Evolutionary conservation across 2,888 invertebrate species (phyloP), one percentile per base, ranked within the genome.

Genomic region (Lypha dubia): DNA sequence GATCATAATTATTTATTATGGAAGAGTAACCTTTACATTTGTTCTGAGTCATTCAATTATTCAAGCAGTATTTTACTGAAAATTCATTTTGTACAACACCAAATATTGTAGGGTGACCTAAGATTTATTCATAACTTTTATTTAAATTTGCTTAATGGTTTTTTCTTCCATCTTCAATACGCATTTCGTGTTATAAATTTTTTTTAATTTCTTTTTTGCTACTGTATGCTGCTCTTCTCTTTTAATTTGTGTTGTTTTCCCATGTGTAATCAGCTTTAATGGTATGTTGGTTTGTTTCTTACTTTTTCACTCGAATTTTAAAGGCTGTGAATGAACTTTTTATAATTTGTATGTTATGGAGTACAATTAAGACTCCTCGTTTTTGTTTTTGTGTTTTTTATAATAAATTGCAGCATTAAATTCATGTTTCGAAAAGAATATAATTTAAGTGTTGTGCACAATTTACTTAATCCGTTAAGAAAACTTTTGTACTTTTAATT

Each of bases 311-410:
- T 51, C 20, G 24, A 73, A 74, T 41, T 65, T 38, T 60, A 13
- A 62, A 62, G 56, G 38, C 63, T 79, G 53, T 51, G 24, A 83
- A 75, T 51, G 24, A 83, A 75, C 74, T 70, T 60, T 63, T 79
- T 49, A 74, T 74, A 73, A 74, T 62, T 79, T 60, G 67, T 53
- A 68, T 67, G 63, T 73, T 83, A 77, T 79, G 73, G 60, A 67
- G 73, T 74, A 67, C 49, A n/a, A 46, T 67, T 53, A 41, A n/a
- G 8, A 44, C n/a, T 3, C n/a, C 1, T 24, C n/a, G 17, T 24
- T 8, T 24, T 24, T 22, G 20, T 35, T 38, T 24, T 44, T 62
- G 9, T 15, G 7, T 38, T 24, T 44, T 62, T 3, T 15, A 8
- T n/a, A 1, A 15, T 22, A 41, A 58, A 71, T 63, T 63, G n/a